phyloP scores from a whole-genome alignment of 2,797 vertebrate genomes.

The Hephaestus fuliginosus region DNA sequence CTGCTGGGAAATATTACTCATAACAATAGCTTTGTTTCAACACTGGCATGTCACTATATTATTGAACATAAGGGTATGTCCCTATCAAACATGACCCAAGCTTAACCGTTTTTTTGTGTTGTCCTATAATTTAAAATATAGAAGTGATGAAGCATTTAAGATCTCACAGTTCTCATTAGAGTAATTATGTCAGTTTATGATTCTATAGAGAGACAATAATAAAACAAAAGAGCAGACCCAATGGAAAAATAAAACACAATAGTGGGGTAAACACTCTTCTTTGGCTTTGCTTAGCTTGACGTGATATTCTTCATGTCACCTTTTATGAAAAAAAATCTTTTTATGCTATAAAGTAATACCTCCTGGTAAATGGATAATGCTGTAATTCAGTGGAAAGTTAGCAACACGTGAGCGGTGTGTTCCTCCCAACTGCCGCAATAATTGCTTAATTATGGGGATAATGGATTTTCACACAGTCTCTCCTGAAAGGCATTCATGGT shows the following conservation, averaged over 20 bases:
- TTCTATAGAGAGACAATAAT: neutral
- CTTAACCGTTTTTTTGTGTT: neutral
- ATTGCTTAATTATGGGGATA: no score
- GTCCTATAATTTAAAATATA: neutral
- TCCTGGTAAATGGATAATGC: neutral
- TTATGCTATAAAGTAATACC: neutral
- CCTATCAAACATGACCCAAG: neutral
- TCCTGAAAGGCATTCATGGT: no score
- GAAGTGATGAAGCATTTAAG: neutral
- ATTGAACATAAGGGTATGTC: neutral
- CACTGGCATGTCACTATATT: neutral
- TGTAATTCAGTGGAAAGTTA: neutral
- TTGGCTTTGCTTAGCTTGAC: neutral
- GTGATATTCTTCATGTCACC: neutral
- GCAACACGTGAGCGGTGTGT: neutral
- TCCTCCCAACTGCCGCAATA: no score
- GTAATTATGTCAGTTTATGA: neutral
- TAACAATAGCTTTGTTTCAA: neutral
- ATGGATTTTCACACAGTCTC: no score
- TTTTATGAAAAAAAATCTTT: neutral
- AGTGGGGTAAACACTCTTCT: neutral
- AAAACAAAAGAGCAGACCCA: neutral
- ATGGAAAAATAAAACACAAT: neutral
- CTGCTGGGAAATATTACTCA: neutral
- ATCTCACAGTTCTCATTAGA: neutral